Conservation (phyloP, 2,113 vertebrate species). For the Natator depressus region DNA sequence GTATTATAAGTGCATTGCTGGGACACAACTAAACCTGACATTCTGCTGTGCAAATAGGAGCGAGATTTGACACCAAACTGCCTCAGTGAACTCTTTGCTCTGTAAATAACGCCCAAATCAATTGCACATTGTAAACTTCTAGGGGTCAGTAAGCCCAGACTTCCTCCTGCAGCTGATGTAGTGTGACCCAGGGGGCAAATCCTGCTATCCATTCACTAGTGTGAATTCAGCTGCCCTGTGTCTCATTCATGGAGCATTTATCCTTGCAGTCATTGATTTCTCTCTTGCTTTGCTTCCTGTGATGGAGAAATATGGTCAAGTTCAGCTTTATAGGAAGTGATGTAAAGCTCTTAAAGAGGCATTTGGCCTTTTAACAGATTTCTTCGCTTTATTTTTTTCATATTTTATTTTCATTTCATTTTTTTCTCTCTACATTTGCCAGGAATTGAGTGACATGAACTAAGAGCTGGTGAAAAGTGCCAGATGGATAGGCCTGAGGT, state of each 20-base stretch:
- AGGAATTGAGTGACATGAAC: fast-evolving
- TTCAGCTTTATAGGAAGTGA: background rate
- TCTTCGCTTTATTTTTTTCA: background rate
- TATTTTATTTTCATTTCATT: background rate
- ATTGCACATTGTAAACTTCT: background rate
- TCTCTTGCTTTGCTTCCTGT: background rate
- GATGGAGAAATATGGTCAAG: background rate
- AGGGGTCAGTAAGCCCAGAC: conserved; percentile 42
- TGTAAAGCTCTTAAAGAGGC: background rate
- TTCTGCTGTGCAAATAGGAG: background rate
- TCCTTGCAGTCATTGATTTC: background rate
- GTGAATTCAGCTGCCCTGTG: background rate
- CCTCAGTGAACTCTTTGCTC: background rate
- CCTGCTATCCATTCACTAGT: background rate
- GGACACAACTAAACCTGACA: conserved; percentile 2
- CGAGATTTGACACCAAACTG: background rate
- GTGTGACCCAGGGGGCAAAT: conserved; percentile 5
- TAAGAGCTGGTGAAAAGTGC: background rate
- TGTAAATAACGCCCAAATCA: background rate
- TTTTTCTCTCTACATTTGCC: background rate
- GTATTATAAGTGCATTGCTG: background rate
- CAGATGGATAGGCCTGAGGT: background rate
- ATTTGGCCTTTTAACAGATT: background rate
- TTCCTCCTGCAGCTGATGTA: conserved; percentile 33
- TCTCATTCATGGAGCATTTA: background rate